phyloP scores from a whole-genome alignment of 2,888 invertebrate genomes.

The Cetonia aurata region DNA sequence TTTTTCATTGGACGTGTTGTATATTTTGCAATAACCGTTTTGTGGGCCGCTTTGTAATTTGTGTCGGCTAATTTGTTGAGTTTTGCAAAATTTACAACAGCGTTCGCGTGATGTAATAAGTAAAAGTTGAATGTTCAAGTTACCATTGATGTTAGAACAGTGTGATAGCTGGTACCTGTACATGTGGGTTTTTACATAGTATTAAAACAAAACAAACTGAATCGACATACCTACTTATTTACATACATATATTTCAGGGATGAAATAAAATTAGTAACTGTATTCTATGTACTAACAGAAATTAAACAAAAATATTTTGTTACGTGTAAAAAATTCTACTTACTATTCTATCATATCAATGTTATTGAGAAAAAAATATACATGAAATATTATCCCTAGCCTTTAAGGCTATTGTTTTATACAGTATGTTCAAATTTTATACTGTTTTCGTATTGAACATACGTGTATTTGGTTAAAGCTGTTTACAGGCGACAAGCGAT shows the following conservation, averaged over 20 bases:
- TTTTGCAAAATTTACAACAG: conserved; percentile 52
- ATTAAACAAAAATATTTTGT: conserved; percentile 30
- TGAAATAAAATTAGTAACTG: conserved; percentile 12
- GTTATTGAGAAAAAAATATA: conserved; percentile 1
- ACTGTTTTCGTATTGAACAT: conserved; percentile 24
- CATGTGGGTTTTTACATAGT: conserved; percentile 44
- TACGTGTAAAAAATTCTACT: conserved; percentile 2
- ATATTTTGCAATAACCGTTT: conserved; percentile 54
- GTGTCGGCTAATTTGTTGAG: conserved; percentile 43
- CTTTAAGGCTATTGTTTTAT: background rate
- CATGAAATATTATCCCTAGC: background rate
- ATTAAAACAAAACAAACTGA: conserved; percentile 38
- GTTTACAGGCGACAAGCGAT: too few relatives aligned
- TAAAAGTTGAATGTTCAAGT: conserved; percentile 53
- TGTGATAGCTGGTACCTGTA: conserved; percentile 62
- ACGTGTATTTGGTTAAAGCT: background rate
- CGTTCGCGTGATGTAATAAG: conserved; percentile 46
- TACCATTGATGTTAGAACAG: conserved; percentile 59
- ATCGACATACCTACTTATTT: conserved; percentile 26
- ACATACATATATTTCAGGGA: conserved; percentile 26
- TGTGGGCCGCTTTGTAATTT: conserved; percentile 41
- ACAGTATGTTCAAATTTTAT: conserved; percentile 29
- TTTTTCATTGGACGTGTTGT: conserved; percentile 51
- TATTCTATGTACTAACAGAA: conserved; percentile 21
- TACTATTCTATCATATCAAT: conserved; percentile 27